A percentile compares a stretch with the other conserved stretches of the same genome.
Evolutionary conservation across 1,140 invertebrate species (phyloP).

Genomic region (Pogonomyrmex californicus): DNA sequence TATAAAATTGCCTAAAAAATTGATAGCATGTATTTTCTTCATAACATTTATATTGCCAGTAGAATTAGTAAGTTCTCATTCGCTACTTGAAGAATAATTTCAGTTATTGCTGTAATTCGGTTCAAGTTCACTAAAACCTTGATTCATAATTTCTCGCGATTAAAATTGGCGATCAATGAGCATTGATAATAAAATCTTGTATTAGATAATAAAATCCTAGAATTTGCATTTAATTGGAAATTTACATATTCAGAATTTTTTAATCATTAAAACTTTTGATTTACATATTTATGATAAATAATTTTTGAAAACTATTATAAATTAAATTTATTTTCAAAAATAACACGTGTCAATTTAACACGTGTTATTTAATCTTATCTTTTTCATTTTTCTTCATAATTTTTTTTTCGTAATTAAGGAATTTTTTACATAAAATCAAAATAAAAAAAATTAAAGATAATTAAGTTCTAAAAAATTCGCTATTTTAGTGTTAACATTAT

Average conservation of each 20-base stretch:
- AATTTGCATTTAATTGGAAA: slow-evolving; percentile 30
- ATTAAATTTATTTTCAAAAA: background rate
- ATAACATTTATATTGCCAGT: slow-evolving; percentile 22
- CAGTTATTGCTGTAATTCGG: slow-evolving; percentile 74
- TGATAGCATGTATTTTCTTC: slow-evolving; percentile 16
- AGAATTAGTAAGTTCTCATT: slow-evolving; percentile 31
- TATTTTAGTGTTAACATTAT: background rate
- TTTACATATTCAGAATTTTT: background rate
- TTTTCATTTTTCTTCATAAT: background rate
- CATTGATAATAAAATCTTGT: background rate
- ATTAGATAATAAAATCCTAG: background rate
- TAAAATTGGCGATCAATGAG: background rate
- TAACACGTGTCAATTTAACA: slow-evolving; percentile 1
- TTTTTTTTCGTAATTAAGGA: background rate
- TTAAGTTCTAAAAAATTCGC: background rate
- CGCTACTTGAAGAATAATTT: slow-evolving; percentile 53
- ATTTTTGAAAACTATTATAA: background rate
- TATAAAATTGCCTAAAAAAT: background rate
- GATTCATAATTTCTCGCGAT: slow-evolving; percentile 30
- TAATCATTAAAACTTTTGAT: background rate
- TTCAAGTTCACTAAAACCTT: slow-evolving; percentile 70
- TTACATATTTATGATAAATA: background rate
- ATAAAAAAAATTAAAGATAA: background rate
- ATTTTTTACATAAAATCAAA: background rate
- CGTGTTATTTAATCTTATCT: background rate